Evolutionary conservation across 2,797 vertebrate genomes (phyloP).

Genomic region (Cyclura pinguis): DNA sequence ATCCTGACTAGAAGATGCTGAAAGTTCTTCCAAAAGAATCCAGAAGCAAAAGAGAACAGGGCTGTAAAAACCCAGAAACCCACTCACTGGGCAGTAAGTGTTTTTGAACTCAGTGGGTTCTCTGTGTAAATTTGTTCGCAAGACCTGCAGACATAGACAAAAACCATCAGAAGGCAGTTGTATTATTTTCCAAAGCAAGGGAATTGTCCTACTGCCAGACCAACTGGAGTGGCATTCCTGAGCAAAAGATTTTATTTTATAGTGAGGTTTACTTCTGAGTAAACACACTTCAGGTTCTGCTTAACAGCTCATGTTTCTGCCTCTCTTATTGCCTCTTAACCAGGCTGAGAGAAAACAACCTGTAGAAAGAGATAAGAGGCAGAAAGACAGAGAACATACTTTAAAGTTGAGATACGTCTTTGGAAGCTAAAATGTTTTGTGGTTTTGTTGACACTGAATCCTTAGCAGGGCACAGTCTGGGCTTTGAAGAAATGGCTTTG

Average conservation of each 20-base stretch:
- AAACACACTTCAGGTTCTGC: background rate
- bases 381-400: conserved; percentile 19
- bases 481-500: background rate
- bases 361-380: conserved; percentile 20
- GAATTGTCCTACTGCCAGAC: background rate
- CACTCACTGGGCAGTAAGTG: too few species aligned
- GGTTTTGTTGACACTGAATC: conserved; percentile 40
- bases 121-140: background rate
- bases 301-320: background rate
- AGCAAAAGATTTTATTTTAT: background rate
- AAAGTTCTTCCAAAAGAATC: background rate
- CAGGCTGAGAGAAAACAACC: conserved; percentile 38
- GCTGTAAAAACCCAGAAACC: background rate
- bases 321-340: conserved; percentile 26
- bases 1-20: background rate
- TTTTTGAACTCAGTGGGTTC: background rate
- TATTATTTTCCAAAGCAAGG: background rate
- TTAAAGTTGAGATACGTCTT: background rate
- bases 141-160: too few species aligned
- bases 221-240: background rate
- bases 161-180: too few species aligned
- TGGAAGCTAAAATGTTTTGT: conserved; percentile 18
- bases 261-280: background rate
- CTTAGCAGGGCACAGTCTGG: conserved; percentile 3
- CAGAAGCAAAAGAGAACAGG: background rate